Base-by-base conservation (phyloP, 2,888 invertebrate species). In the Dicycla oo region DNA sequence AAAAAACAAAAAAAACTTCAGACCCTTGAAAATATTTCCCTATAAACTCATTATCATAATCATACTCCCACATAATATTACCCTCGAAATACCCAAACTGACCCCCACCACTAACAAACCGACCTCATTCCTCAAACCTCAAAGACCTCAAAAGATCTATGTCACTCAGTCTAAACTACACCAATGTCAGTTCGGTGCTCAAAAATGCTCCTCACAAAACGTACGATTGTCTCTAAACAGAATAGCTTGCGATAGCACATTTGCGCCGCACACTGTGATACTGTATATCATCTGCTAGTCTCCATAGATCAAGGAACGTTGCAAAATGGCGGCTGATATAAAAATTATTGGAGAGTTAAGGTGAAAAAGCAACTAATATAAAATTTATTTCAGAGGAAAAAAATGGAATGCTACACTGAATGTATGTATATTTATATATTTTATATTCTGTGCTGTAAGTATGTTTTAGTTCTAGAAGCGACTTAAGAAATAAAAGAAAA, bases 231-330 rank as follows among this genome's bases (percentile, higher is more conserved):
- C 89, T 91, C 81, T 87, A 86, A 90, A 88, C 88, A 90, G 88
- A 91, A 90, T 88, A 87, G 87, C 87, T 81, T 82, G 83, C 91
- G 92, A 91, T 93, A 92, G 87, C 93, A 91, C 92, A 92, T 93
- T 93, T 88, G 91, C 91, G 90, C 90, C 88, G 87, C 88, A 88
- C 89, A 82, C 84, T 84, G 86, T 90, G 92, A 92, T 93, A 91
- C 91, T 88, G 88, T 91, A 90, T 91, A 93, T 94, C 93, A 93
- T 93, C 91, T 91, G 88, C 86, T 83, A 68, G 66, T 63, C 45
- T 26, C 65, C 82, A 86, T 80, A 92, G 92, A 90, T 57, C 63
- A 15, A 60, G 15, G 53, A 78, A 79, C 11, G 34, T 34, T 7
- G 5, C 34, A 51, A 49, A 47, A 57, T 68, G 40, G 13, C 51